These are phyloP conservation scores for Zoanthus solanderi DNA, from an alignment of 92 coral and sea anemone genomes.

Conservation along the genomic window DNA sequence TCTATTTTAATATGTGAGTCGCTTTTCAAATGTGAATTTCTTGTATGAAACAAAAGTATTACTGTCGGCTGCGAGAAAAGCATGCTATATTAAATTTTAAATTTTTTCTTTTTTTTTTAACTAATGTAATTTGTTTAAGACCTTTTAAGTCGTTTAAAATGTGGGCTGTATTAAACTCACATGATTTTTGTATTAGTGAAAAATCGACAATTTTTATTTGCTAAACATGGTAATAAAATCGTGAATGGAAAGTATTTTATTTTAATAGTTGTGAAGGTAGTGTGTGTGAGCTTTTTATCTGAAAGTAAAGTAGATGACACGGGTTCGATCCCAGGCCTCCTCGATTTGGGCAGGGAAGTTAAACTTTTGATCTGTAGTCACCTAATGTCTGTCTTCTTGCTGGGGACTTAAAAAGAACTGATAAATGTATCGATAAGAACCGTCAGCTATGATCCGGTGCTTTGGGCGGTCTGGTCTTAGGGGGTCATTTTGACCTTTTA, in stretches of 20 bases:
- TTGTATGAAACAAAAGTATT: background rate
- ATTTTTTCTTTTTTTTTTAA: background rate
- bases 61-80: background rate
- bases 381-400: no score
- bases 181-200: background rate
- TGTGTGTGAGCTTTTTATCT: no score
- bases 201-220: background rate
- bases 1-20: background rate
- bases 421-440: no score
- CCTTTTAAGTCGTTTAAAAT: background rate
- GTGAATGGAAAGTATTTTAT: background rate
- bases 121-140: background rate
- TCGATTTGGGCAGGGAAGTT: no score
- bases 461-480: no score
- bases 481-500: no score
- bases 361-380: no score
- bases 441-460: no score
- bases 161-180: background rate
- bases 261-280: no score
- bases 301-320: no score
- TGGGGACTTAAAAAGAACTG: no score
- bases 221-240: background rate
- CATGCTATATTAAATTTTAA: background rate
- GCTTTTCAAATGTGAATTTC: slow-evolving; percentile 17
- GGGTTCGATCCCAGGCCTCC: no score